Base-by-base conservation (phyloP, 2,797 vertebrate species). In the Channallabes apus region DNA sequence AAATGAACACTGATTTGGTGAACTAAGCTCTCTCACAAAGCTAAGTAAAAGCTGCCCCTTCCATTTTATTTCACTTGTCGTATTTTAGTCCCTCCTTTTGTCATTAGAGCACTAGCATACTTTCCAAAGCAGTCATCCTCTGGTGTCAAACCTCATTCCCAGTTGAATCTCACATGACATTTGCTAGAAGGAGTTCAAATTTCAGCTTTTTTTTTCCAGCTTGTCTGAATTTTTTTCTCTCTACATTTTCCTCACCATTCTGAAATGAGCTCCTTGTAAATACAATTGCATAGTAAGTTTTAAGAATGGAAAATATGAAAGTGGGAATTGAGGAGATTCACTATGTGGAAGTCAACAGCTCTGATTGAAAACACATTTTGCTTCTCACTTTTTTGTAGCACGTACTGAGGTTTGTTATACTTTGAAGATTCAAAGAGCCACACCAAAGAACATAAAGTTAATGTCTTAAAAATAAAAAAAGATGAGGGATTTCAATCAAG, bases 111-210 rank as follows among this genome's bases (percentile, higher is more conserved):
- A 86, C 87, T 88, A 5, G 78, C 91, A 93, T 93, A 92, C 91
- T 92, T 94, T 94, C 93, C 92, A 92, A 86, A 85, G 82, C 82
- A 94, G 91, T 94, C 92, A 93, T 90, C 85, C 86, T 86, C 82
- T 80, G 86, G 88, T 91, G 90, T 90, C 89, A 87, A 82, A 72
- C 84, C 85, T 83, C 87, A 89, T 88, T 89, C 89, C 81, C 89
- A 89, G 86, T 83, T 86, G 84, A 83, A 86, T 90, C 87, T 90
- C 89, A 64, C 84, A 87, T 90, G 87, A 86, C 87, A 86, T 88
- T 84, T 86, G 86, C 87, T 83, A 86, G 83, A 84, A 87, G 83
- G 75, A 87, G 87, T 87, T 90, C 85, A 80, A 84, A 87, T 90
- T 90, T 84, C 89, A 80, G 75, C 27, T 78, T 78, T 76, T 56